Evolutionary conservation across 23 tunicate species (phyloP).

Genomic region (Styela clava): DNA sequence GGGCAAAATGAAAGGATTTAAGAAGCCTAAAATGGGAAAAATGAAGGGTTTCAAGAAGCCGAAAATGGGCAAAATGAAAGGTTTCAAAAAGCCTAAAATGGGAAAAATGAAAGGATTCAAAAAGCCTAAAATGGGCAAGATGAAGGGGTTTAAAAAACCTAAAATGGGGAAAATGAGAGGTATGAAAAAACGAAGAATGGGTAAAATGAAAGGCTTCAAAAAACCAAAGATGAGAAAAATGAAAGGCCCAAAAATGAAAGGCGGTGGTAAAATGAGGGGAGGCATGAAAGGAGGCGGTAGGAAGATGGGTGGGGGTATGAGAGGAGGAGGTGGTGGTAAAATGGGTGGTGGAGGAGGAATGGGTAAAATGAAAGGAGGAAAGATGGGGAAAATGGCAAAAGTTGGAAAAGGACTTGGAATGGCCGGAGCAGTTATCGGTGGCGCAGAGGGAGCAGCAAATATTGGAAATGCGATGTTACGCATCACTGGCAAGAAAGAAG

Average conservation of each 20-base stretch:
- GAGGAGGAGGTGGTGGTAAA: constrained; percentile 1
- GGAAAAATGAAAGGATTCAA: constrained; percentile 19
- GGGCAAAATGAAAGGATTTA: constrained; percentile 36
- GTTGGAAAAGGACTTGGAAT: constrained; percentile 28
- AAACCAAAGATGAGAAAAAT: constrained; percentile 24
- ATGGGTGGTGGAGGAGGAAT: neutral
- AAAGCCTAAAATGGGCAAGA: constrained; percentile 29
- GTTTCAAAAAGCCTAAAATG: constrained; percentile 33
- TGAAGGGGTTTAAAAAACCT: constrained; percentile 29
- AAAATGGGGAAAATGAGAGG: constrained; percentile 30
- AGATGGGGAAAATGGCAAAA: constrained; percentile 10
- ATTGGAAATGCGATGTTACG: constrained; percentile 66
- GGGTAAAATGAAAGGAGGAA: constrained; percentile 27
- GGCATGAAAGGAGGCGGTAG: constrained; percentile 6
- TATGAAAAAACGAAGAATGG: constrained; percentile 32
- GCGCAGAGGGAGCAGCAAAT: constrained; percentile 54
- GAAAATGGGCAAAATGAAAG: constrained; percentile 16
- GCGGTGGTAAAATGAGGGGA: constrained; percentile 15
- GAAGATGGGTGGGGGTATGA: constrained; percentile 2
- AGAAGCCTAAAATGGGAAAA: constrained; percentile 35
- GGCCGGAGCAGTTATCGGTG: constrained; percentile 44
- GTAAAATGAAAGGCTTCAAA: constrained; percentile 22
- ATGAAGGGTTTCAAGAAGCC: constrained; percentile 18
- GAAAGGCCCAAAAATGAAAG: constrained; percentile 13
- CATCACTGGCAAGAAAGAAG: constrained; percentile 70